Conservation (phyloP, 1,140 invertebrate genomes). For the Lamellibrachia luymesi region DNA sequence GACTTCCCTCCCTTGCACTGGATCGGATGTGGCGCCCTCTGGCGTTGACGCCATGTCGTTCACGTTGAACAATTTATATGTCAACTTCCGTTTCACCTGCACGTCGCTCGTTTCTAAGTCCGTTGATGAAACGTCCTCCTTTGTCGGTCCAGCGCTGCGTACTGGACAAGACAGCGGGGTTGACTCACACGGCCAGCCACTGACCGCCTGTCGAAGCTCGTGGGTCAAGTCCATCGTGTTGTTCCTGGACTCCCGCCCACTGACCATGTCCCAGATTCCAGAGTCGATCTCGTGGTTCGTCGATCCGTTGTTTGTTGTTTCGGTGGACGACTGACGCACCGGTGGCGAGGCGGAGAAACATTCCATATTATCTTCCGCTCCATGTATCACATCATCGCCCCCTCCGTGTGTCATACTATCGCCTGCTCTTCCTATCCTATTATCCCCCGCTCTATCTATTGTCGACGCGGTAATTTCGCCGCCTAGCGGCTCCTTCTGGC, state of each 20-base stretch:
- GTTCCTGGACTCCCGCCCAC: neutral
- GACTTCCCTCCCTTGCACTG: neutral
- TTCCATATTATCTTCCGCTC: neutral
- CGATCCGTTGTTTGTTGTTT: neutral
- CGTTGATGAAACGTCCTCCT: neutral
- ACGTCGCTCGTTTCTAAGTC: neutral
- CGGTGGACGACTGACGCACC: neutral
- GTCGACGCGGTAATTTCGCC: neutral
- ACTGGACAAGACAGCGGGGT: neutral
- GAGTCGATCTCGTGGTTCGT: conserved; percentile 17
- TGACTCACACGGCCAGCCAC: neutral
- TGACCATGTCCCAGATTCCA: conserved; percentile 17
- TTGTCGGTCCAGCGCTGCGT: neutral
- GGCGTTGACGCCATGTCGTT: neutral
- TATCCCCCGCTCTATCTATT: neutral
- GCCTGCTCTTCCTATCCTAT: no score
- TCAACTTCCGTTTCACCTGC: neutral
- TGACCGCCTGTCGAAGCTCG: neutral
- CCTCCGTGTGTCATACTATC: no score
- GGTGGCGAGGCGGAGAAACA: neutral
- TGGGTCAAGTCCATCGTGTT: neutral
- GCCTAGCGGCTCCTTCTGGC: neutral
- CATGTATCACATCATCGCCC: neutral
- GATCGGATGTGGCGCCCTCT: neutral
- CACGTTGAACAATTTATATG: conserved; percentile 7